phyloP scores from a whole-genome alignment of 2,797 vertebrate genomes.

The Peromyscus eremicus region DNA sequence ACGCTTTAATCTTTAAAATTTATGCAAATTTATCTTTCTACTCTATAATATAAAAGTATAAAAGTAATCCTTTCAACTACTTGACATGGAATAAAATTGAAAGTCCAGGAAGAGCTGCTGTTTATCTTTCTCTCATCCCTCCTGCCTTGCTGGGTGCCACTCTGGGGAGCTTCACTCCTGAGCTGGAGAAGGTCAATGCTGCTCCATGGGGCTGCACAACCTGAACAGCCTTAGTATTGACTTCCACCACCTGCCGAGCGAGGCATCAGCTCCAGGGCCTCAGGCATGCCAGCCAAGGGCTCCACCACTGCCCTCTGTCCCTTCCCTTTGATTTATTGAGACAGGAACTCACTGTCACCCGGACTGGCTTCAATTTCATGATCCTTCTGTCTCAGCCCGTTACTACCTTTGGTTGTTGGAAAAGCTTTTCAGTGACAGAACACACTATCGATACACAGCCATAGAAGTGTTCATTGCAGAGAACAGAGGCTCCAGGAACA shows the following conservation, averaged over 20 bases:
- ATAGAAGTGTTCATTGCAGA: neutral
- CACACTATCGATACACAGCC: neutral
- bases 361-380: neutral
- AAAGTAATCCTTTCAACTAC: conserved; percentile 77
- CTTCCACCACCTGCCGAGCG: neutral
- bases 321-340: neutral
- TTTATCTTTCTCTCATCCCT: neutral
- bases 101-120: conserved; percentile 50
- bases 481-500: neutral
- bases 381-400: neutral
- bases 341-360: neutral
- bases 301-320: neutral
- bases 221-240: neutral
- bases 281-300: neutral
- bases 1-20: conserved; percentile 83
- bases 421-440: neutral
- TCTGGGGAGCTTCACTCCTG: neutral
- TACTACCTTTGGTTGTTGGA: neutral
- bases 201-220: neutral
- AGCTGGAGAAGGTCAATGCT: neutral
- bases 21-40: conserved; percentile 82
- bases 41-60: conserved; percentile 73
- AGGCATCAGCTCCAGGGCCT: neutral
- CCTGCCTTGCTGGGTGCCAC: neutral
- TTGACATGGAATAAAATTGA: conserved; percentile 67